Evolutionary conservation across 2,888 invertebrate genomes (phyloP), one percentile per base, ranked within the genome.

Genomic region (Nomada ruficornis): DNA sequence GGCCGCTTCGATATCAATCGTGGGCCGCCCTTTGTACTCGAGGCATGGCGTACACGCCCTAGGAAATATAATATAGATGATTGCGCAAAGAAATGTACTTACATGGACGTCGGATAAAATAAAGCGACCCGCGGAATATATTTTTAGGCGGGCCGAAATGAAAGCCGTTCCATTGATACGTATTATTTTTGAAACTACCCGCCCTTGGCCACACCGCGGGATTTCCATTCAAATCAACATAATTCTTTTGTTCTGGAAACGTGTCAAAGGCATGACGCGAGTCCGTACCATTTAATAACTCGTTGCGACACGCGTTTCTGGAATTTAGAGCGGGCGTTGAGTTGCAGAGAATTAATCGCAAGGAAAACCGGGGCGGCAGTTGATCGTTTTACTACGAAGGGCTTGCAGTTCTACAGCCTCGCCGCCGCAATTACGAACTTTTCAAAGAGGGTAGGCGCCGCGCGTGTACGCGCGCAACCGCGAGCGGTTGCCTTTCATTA

Each of bases 401-500:
- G 63, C 29, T 64, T 23, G 52, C 54, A 18, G 70, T 18, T 36
- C 36, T 36, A 36, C n/a, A 50, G 62, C 54, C 68, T 55, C 62
- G 65, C 26, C 52, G 57, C 11, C 20, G 79, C 76, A 86, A 86
- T 87, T 85, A 84, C 60, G 57, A 86, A 86, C 72, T 84, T 87
- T 82, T 76, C 74, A 85, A 85, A 81, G 82, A 74, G 77, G 20
- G 26, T 36, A 20, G 36, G 26, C 2, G 44, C 47, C 57, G 18
- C n/a, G 63, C 29, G 64, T 57, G 20, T 57, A 52, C 44, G 55
- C 26, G 57, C 26, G 55, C 36, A 44, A 63, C 80, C 70, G 52
- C 57, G 9, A 47, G 29, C 54, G 77, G 76, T 83, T 83, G 86
- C 85, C 83, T 89, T 88, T 89, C 80, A 84, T 82, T 88, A 79